phyloP scores from a whole-genome alignment of 2,888 invertebrate genomes.

The Mantis religiosa region DNA sequence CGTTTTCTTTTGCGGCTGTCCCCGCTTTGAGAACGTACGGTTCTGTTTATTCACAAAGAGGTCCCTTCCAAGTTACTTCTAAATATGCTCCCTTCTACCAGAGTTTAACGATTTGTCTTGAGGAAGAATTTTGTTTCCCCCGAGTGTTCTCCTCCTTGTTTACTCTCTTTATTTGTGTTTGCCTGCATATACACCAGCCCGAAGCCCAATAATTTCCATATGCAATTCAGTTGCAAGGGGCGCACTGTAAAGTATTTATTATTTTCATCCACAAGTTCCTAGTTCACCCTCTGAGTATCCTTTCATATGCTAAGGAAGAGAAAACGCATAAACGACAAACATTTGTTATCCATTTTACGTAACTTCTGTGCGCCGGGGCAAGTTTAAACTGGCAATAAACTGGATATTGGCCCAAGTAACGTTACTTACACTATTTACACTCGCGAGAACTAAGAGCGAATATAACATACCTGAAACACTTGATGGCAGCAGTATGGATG shows the following conservation, averaged over 20 bases:
- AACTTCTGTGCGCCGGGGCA: no score
- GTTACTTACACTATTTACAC: no score
- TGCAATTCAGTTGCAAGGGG: not conserved
- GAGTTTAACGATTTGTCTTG: not conserved
- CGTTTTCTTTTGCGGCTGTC: not conserved
- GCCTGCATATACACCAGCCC: not conserved
- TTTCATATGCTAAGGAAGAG: not conserved
- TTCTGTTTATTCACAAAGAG: not conserved
- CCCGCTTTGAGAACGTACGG: not conserved
- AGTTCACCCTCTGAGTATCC: not conserved
- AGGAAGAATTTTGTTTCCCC: not conserved
- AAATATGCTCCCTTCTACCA: not conserved
- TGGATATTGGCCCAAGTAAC: no score
- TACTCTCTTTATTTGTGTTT: not conserved
- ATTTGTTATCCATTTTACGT: no score
- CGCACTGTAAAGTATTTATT: not conserved
- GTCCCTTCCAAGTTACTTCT: not conserved
- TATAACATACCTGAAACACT: no score
- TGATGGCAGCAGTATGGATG: no score
- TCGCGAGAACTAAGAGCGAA: no score
- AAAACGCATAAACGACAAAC: not conserved
- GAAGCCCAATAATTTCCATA: not conserved
- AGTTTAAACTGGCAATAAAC: no score
- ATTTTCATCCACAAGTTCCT: not conserved
- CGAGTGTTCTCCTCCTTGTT: not conserved